Percentiles rank a stretch among this genome's conserved stretches.
Evolutionary conservation across 2,888 invertebrate genomes (phyloP).

Genomic region (Andrena minutula): DNA sequence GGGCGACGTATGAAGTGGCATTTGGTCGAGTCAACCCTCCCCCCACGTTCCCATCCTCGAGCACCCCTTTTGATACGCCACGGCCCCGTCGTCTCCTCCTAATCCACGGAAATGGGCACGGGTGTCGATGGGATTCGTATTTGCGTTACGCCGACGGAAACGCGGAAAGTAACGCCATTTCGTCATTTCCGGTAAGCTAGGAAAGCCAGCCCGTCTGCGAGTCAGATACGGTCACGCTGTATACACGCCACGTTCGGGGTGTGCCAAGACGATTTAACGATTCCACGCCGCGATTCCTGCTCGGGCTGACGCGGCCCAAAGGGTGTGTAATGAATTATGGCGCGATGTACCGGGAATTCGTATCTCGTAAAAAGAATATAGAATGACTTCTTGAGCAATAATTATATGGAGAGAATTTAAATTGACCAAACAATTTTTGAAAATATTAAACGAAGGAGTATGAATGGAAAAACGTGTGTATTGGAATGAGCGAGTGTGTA

Average conservation of each 20-base stretch:
- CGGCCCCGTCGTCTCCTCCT: conserved; percentile 52
- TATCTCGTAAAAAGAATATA: neutral
- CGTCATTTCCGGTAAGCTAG: conserved; percentile 78
- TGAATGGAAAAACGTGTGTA: too few species aligned
- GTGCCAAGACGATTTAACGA: conserved; percentile 1
- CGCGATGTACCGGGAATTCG: neutral
- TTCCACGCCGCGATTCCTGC: neutral
- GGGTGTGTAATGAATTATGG: neutral
- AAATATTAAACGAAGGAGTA: too few species aligned
- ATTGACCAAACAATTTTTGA: too few species aligned
- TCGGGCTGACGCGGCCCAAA: neutral
- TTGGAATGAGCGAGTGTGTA: too few species aligned
- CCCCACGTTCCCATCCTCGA: conserved; percentile 35
- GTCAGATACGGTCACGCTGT: conserved; percentile 25
- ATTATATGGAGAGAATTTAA: too few species aligned
- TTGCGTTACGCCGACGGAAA: conserved; percentile 76
- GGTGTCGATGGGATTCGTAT: conserved; percentile 76
- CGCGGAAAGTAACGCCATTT: conserved; percentile 80
- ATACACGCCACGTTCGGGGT: conserved; percentile 5
- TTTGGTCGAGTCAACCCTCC: conserved; percentile 58
- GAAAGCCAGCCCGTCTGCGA: conserved; percentile 62
- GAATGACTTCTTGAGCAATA: too few species aligned
- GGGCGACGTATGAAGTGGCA: conserved; percentile 63
- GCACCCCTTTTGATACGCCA: conserved; percentile 36
- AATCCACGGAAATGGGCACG: conserved; percentile 76